Conservation (phyloP, 2,113 vertebrate species). For the Dasyprocta punctata region DNA sequence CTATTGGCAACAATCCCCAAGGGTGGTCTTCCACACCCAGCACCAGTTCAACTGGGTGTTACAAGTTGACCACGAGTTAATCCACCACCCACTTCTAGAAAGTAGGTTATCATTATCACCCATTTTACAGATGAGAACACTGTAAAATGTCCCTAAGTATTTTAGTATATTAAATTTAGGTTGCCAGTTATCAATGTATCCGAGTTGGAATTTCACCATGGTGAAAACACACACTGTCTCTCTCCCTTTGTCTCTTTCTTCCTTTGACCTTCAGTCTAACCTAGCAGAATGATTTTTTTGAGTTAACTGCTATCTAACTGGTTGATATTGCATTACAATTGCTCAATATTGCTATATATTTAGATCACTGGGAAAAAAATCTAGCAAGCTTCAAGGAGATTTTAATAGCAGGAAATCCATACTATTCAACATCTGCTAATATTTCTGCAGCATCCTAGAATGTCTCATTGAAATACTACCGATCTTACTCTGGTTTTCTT, state of each 20-base stretch:
- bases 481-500: not conserved
- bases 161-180: not conserved
- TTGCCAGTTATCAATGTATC: not conserved
- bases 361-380: not conserved
- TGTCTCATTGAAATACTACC: conserved; percentile 29
- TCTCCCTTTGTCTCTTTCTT: not conserved
- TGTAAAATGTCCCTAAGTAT: not conserved
- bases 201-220: not conserved
- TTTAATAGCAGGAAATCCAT: not conserved
- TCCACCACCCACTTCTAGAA: not conserved
- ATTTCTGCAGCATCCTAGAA: not conserved
- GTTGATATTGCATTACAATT: not conserved
- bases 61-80: not conserved
- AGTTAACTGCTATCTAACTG: not conserved
- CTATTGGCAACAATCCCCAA: not conserved
- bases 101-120: not conserved
- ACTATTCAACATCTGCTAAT: not conserved
- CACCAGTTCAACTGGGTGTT: not conserved
- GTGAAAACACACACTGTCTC: not conserved
- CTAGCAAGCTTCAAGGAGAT: not conserved
- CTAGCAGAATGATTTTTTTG: not conserved
- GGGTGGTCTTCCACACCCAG: not conserved
- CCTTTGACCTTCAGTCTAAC: not conserved
- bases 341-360: not conserved
- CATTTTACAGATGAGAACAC: conserved; percentile 10